phyloP scores from a whole-genome alignment of 2,797 vertebrate species.

The Heliangelus exortis region DNA sequence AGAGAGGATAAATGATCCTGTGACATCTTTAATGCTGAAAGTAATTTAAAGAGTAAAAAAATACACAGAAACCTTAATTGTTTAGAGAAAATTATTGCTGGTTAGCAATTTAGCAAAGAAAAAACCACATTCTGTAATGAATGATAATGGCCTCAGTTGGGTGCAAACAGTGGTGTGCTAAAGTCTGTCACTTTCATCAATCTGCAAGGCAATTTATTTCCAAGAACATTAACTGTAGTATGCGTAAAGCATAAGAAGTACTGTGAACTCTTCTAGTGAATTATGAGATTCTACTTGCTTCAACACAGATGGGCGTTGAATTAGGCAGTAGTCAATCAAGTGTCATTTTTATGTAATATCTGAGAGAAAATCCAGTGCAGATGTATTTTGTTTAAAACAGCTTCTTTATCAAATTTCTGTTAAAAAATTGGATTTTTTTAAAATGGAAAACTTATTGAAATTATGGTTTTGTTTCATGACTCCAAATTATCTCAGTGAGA shows the following conservation, averaged over 20 bases:
- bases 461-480: neutral
- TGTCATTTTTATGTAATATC: neutral
- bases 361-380: neutral
- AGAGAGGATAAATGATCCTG: conserved; percentile 32
- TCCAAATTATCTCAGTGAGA: neutral
- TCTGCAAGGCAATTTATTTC: conserved; percentile 48
- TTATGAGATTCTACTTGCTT: neutral
- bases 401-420: neutral
- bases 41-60: conserved; percentile 46
- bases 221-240: neutral
- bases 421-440: neutral
- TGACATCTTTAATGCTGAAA: conserved; percentile 17
- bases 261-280: neutral
- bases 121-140: conserved; percentile 10
- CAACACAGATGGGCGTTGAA: neutral
- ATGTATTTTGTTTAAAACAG: neutral
- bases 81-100: conserved; percentile 51
- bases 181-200: conserved; percentile 47
- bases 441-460: neutral
- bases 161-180: conserved; percentile 5
- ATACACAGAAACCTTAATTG: conserved; percentile 17
- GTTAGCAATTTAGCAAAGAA: conserved; percentile 20
- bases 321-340: neutral
- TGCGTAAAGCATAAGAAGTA: conserved; percentile 37
- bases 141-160: conserved; percentile 52